These are phyloP conservation scores for Stomatorhinus ivindoensis DNA, from an alignment of 2,113 vertebrate genomes.

Conservation along the genomic window DNA sequence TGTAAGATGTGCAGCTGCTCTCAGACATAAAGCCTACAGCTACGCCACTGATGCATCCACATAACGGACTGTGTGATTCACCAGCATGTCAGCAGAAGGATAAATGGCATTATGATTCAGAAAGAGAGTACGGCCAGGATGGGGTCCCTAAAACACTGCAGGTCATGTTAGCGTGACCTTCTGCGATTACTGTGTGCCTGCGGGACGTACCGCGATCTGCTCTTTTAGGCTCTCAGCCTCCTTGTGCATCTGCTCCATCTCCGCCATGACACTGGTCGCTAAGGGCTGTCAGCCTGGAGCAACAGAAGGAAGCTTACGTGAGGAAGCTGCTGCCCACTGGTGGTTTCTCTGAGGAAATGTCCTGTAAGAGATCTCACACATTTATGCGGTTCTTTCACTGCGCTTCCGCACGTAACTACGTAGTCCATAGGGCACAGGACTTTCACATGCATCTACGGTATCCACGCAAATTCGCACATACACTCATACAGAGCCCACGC, in stretches of 20 bases:
- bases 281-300: constrained; percentile 15
- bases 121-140: not conserved
- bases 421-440: too few species aligned
- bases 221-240: constrained; percentile 59
- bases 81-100: not conserved
- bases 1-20: not conserved
- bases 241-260: constrained; percentile 63
- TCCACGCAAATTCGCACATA: not conserved
- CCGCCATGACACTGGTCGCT: constrained; percentile 54
- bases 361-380: not conserved
- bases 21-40: not conserved
- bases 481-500: not conserved
- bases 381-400: not conserved
- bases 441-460: not conserved
- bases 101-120: not conserved
- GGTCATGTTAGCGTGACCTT: not conserved
- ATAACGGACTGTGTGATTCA: not conserved
- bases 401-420: not conserved
- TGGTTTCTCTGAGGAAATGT: not conserved
- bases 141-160: not conserved
- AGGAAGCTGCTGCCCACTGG: not conserved
- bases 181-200: not conserved
- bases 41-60: not conserved
- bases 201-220: constrained; percentile 57
- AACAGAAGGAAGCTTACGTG: not conserved